These are phyloP conservation scores for Thaumetopoea pityocampa DNA, from an alignment of 1,140 invertebrate genomes.

Conservation along the genomic window DNA sequence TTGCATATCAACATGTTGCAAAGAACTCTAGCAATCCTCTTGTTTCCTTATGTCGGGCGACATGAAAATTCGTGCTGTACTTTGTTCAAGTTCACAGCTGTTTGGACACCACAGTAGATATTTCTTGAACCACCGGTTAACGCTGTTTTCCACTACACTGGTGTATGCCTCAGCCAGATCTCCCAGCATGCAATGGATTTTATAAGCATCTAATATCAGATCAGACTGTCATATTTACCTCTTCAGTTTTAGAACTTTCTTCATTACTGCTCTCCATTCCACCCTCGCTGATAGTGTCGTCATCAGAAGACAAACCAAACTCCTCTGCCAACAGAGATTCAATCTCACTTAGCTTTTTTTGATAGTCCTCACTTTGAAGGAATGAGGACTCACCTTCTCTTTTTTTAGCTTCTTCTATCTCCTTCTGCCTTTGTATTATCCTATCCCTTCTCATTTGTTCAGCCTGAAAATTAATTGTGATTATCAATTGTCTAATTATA, in stretches of 20 bases:
- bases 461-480: slow-evolving; percentile 46
- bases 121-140: too few species aligned
- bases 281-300: slow-evolving; percentile 67
- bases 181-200: too few species aligned
- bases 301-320: slow-evolving; percentile 65
- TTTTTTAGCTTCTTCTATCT: slow-evolving; percentile 74
- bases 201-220: neutral
- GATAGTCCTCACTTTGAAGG: slow-evolving; percentile 75
- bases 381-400: slow-evolving; percentile 81
- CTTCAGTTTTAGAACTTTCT: slow-evolving; percentile 70
- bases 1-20: too few species aligned
- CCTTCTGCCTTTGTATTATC: slow-evolving; percentile 69
- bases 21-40: too few species aligned
- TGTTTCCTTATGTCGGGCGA: too few species aligned
- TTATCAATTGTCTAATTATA: slow-evolving; percentile 2
- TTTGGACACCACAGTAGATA: too few species aligned
- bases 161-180: too few species aligned
- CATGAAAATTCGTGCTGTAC: too few species aligned
- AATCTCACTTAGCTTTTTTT: slow-evolving; percentile 67
- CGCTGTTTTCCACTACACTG: too few species aligned
- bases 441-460: slow-evolving; percentile 70
- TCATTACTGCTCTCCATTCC: slow-evolving; percentile 73
- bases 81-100: too few species aligned
- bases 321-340: slow-evolving; percentile 63
- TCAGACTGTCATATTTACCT: slow-evolving; percentile 31